Conservation (phyloP, 64 coral and sea anemone species). For the Actinia equina region DNA sequence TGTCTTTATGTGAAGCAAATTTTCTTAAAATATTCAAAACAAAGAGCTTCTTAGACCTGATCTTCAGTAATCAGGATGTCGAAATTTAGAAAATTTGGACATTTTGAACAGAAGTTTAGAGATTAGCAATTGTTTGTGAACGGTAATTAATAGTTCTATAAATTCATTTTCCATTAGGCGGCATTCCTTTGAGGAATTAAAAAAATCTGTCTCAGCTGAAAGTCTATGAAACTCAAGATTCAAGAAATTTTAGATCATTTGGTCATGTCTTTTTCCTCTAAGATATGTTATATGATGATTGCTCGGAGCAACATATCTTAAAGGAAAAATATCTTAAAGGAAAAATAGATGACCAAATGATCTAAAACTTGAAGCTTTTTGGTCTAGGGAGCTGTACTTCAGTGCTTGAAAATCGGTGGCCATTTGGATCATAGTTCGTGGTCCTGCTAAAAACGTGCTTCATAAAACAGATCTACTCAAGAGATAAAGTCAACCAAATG, state of each 20-base stretch:
- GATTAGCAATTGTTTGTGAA: neutral
- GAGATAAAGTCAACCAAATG: too few relatives aligned
- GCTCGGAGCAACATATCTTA: too few relatives aligned
- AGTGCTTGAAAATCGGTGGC: too few relatives aligned
- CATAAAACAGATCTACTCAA: too few relatives aligned
- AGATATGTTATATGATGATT: too few relatives aligned
- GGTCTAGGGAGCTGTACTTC: too few relatives aligned
- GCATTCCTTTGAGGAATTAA: neutral
- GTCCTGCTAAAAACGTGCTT: too few relatives aligned
- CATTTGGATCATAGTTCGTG: too few relatives aligned
- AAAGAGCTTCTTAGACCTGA: neutral
- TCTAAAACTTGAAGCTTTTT: too few relatives aligned
- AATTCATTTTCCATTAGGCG: neutral
- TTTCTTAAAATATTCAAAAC: neutral
- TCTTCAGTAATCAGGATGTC: neutral
- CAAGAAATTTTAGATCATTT: neutral
- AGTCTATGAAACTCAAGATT: neutral
- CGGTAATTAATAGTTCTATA: neutral
- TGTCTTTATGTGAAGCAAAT: neutral
- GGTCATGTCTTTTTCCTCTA: neutral
- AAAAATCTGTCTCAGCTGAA: neutral
- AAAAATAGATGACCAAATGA: too few relatives aligned
- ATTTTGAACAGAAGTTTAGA: neutral
- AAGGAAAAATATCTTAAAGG: too few relatives aligned
- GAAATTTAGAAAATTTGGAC: neutral